Base-by-base conservation (phyloP, 1,140 invertebrate species). In the Pygmarrhopalites habei region DNA sequence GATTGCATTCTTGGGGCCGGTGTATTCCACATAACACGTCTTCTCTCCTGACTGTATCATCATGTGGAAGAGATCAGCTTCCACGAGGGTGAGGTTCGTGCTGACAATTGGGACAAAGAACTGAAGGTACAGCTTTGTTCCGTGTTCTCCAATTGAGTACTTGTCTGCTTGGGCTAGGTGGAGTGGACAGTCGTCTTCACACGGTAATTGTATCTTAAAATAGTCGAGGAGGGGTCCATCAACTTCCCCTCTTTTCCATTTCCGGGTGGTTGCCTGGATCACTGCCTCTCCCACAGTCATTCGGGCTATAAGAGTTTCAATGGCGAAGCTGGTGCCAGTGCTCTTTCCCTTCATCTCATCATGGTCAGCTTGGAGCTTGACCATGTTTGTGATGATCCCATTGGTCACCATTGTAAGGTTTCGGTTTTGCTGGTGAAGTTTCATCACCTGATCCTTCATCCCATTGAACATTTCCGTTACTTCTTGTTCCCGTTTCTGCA, bases 211-310 rank as follows among this genome's bases (percentile, higher is more conserved):
- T 26, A 62, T 28, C 15, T 62, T 61, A 2, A 61, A 2, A 25
- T 25, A 62, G 30, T 62, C 60, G n/a, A 62, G n/a, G 30, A 62
- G 49, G 0, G 51, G 19, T 1, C 17, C 25, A 47, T 57, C 19
- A 7, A 62, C 15, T 1, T 1, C n/a, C 14, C 30, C 47, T 1
- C 19, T n/a, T n/a, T 47, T 56, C 52, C 61, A 62, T 1, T 2
- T 30, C n/a, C 53, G 17, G 1, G 10, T 23, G 2, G 41, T n/a
- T 30, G 56, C 52, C 1, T 32, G 51, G 2, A 62, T 19, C 1
- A 56, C 29, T 0, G 14, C 3, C 14, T 28, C 26, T 4, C 51
- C 60, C 2, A 62, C 21, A 15, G 30, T 12, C n/a, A 60, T 19
- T 7, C 44, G n/a, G 26, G 19, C 52, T 5, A 26, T 60, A 10